Base-by-base conservation (phyloP, 2,113 vertebrate species). In the Corydoras maculifer region DNA sequence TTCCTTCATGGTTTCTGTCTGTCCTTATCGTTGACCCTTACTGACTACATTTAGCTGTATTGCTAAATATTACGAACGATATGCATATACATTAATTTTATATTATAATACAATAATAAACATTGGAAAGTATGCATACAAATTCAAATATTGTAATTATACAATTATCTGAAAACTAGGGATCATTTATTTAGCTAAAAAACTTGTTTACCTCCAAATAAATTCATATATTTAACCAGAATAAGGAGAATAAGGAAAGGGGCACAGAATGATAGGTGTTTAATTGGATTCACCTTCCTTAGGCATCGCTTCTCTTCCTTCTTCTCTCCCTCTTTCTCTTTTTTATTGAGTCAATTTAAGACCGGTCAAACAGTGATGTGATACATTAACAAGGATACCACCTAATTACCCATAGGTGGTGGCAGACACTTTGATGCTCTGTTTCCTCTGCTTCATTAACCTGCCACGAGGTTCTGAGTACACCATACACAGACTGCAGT, bases 391-490 rank as follows among this genome's bases (percentile, higher is more conserved):
- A 79, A 75, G 76, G 74, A 79, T 82, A 75, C 81, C 80, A 79
- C 77, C 82, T 86, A 88, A 89, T 87, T 88, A 88, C 72, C 62
- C 51, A 68, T 73, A 72, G 77, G 77, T 82, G 70, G 79, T 48
- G 4, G 65, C 72, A 25, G 51, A 58, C 65, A 59, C 80, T 88
- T 88, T 87, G 84, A 88, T 86, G 80, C 73, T 25, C 25, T 76
- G 76, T 55, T 78, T 77, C 68, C 77, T 74, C 69, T 79, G 74
- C 74, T 84, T 76, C 75, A 81, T 77, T 82, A 76, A 72, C 72
- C 69, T 83, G 77, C 77, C 76, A 71, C 75, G 78, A 3, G 67
- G 57, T 80, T 90, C 29, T 18, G 10, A 62, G 29, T 58, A 8
- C 7, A 29, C 4, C 18, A 60, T 9, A 14, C 73, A 76, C 54